Evolutionary conservation across 1,140 invertebrate species (phyloP).

Genomic region (Formica exsecta): DNA sequence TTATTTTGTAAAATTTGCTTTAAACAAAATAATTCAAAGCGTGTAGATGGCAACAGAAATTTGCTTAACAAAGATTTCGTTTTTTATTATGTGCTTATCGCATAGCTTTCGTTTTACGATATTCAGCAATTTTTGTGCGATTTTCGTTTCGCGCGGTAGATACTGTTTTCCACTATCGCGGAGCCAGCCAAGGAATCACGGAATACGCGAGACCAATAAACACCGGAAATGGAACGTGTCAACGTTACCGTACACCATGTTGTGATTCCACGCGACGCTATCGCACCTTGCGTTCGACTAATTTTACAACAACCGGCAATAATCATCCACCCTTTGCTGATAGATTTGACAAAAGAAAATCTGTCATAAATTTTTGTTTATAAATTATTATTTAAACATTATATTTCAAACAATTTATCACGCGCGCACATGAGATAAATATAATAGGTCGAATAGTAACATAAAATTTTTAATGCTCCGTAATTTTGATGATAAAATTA

Average conservation of each 20-base stretch:
- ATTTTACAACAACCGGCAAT: constrained; percentile 75
- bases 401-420: constrained; percentile 31
- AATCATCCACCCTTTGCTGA: constrained; percentile 29
- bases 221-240: constrained; percentile 82
- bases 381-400: neutral
- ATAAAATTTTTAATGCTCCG: neutral
- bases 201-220: constrained; percentile 74
- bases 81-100: constrained; percentile 16
- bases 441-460: neutral
- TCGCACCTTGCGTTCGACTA: constrained; percentile 74
- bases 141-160: constrained; percentile 16
- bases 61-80: neutral
- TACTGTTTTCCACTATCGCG: constrained; percentile 50
- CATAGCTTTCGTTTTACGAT: neutral
- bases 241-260: constrained; percentile 82
- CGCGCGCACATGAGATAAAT: neutral
- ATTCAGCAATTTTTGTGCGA: constrained; percentile 15
- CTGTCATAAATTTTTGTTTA: constrained; percentile 13
- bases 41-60: neutral
- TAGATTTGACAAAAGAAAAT: constrained; percentile 37
- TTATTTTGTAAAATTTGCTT: constrained; percentile 4
- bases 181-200: constrained; percentile 25
- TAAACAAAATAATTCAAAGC: neutral
- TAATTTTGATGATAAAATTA: neutral
- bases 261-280: constrained; percentile 79